These are phyloP conservation scores for Epinephelus malabaricus DNA, from an alignment of 2,797 vertebrate genomes.

Conservation along the genomic window DNA sequence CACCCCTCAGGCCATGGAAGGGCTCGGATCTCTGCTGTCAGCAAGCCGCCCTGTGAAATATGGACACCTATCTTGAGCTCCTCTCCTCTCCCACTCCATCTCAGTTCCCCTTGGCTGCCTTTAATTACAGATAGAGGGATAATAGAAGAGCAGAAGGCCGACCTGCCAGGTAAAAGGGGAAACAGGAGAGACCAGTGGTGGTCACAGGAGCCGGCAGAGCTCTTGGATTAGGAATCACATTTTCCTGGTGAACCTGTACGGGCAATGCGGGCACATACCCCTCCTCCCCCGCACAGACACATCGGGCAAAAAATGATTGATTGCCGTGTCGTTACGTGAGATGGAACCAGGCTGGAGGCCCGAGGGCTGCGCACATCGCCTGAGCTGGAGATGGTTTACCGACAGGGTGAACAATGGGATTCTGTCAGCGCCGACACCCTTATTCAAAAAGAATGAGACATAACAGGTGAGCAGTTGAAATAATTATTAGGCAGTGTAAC, in stretches of 20 bases:
- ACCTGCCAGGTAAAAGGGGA: slow-evolving; percentile 56
- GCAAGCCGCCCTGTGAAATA: slow-evolving; percentile 71
- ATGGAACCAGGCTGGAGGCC: slow-evolving; percentile 58
- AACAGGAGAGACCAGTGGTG: slow-evolving; percentile 45
- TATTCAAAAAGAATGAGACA: slow-evolving; percentile 58
- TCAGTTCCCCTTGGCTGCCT: slow-evolving; percentile 84
- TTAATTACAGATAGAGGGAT: slow-evolving; percentile 87
- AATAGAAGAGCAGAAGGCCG: slow-evolving; percentile 66
- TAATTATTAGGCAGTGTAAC: slow-evolving; percentile 50
- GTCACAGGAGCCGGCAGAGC: slow-evolving; percentile 47
- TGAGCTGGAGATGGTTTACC: slow-evolving; percentile 22
- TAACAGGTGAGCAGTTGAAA: slow-evolving; percentile 63
- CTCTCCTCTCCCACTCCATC: slow-evolving; percentile 55
- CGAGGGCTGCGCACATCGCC: slow-evolving; percentile 15
- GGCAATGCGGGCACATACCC: slow-evolving; percentile 31
- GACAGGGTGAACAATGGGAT: slow-evolving; percentile 61
- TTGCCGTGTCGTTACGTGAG: slow-evolving; percentile 52
- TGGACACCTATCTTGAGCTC: slow-evolving; percentile 73
- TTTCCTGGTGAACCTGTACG: slow-evolving; percentile 29
- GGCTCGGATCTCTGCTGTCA: slow-evolving; percentile 46
- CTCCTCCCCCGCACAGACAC: slow-evolving; percentile 16
- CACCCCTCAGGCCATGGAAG: slow-evolving; percentile 22
- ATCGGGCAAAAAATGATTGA: slow-evolving; percentile 73
- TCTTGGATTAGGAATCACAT: slow-evolving; percentile 61
- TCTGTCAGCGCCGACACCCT: slow-evolving; percentile 43